Conservation (phyloP, 2,888 invertebrate genomes). For the Hoplodrina ambigua region DNA sequence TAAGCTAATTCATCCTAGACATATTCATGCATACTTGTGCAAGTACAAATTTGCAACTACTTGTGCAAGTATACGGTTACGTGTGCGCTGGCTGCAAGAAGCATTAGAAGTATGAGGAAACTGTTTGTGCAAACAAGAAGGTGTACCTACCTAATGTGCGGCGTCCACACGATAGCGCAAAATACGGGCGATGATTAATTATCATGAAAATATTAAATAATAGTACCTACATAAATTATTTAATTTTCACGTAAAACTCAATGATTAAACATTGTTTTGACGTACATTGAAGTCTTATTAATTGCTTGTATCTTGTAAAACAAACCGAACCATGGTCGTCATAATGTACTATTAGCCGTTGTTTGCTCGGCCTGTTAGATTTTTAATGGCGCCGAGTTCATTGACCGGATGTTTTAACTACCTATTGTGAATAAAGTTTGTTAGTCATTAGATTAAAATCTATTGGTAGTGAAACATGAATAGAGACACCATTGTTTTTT, state of each 20-base stretch:
- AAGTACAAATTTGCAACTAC: too few relatives aligned
- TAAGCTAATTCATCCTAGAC: too few relatives aligned
- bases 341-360: slow-evolving; percentile 5
- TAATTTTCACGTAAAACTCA: background rate
- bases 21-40: too few relatives aligned
- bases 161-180: too few relatives aligned
- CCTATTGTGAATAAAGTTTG: slow-evolving; percentile 4
- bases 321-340: slow-evolving; percentile 14
- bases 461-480: slow-evolving; percentile 4
- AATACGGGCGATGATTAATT: too few relatives aligned
- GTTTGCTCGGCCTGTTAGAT: background rate
- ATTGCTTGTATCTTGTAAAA: background rate
- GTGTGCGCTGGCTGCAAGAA: too few relatives aligned
- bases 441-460: background rate
- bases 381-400: slow-evolving; percentile 26
- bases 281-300: background rate
- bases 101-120: background rate
- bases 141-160: background rate
- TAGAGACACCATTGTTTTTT: background rate
- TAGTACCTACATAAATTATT: too few relatives aligned
- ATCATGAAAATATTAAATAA: too few relatives aligned
- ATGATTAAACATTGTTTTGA: background rate
- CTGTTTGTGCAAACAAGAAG: background rate
- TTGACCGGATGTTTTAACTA: slow-evolving; percentile 18
- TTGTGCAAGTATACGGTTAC: too few relatives aligned